Percentiles rank a stretch among this genome's conserved stretches.
Evolutionary conservation across 37 sponge, comb jelly and placozoan species (phyloP).

Genomic region (Eunapius fragilis): DNA sequence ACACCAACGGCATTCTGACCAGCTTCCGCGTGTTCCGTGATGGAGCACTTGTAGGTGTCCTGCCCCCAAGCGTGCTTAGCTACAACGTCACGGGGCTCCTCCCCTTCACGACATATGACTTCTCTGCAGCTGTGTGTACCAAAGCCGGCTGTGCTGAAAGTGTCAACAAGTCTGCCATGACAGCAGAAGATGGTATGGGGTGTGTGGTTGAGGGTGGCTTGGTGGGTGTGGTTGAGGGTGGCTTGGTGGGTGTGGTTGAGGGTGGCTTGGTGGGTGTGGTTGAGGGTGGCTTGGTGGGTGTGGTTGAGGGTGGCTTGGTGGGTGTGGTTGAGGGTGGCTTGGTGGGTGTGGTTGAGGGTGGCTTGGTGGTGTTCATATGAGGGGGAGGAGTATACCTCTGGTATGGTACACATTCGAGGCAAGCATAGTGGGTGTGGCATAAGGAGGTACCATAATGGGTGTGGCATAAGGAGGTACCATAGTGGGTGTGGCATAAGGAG

Average conservation of each 20-base stretch:
- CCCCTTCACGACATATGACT: conserved; percentile 77
- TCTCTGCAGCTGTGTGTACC: conserved; percentile 74
- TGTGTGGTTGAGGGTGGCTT: too few species aligned
- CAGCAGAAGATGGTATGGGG: conserved; percentile 75
- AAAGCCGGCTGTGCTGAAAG: conserved; percentile 71
- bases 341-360: too few species aligned
- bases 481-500: not conserved
- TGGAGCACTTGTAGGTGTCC: not conserved
- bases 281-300: too few species aligned
- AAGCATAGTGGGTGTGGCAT: too few species aligned
- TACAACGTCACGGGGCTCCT: conserved; percentile 50
- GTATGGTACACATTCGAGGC: too few species aligned
- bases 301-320: too few species aligned
- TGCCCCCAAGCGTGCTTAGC: not conserved
- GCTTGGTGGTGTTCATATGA: too few species aligned
- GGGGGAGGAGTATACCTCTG: too few species aligned
- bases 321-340: too few species aligned
- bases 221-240: not conserved
- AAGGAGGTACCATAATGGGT: not conserved
- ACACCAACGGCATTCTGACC: conserved; percentile 51
- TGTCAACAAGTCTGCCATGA: conserved; percentile 18
- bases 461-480: not conserved
- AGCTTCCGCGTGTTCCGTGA: conserved; percentile 50
- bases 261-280: too few species aligned
- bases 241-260: not conserved